Base-by-base conservation (phyloP, 2,888 invertebrate species). In the Erebia ligea region DNA sequence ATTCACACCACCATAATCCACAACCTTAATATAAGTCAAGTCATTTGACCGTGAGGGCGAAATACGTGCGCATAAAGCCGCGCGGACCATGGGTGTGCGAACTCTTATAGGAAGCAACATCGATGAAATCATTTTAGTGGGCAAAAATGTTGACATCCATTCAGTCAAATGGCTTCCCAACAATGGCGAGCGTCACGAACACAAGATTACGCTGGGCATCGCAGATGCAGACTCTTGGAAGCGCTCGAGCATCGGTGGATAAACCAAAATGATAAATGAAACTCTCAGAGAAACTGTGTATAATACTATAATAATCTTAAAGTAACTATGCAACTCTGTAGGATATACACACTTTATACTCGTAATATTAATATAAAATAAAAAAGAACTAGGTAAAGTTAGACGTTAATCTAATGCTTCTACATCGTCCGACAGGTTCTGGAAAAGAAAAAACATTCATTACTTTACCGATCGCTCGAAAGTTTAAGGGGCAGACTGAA, bases 391-490 rank as follows among this genome's bases (percentile, higher is more conserved):
- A 76, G 76, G 81, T 80, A 85, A 78, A 84, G 81, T 83, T 84
- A 85, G 71, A 80, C 69, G 77, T 84, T 87, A 89, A 61, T 86
- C 87, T 75, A 85, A 74, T 75, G 86, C 80, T 75, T 86, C 88
- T 11, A 78, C 81, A 2, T 87, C 88, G 70, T 97, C 86, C 95
- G 95, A 83, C 71, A 89, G 78, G 68, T 88, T 87, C 90, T 90
- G 89, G 10, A 86, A 85, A 74, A 69, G 74, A 77, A 77, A 77
- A 75, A 79, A 73, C 76, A 17, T 65, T 25, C 9, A 25, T 25
- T 9, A 50, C 42, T 15, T n/a, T 2, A 3, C 5, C 6, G 8
- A n/a, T 50, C 4, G 15, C 50, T 50, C 15, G 50, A 50, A n/a
- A n/a, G n/a, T 15, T 50, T n/a, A 50, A n/a, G 50, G 0, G 50